Conservation (phyloP, 2,888 invertebrate species). For the Thecocarcelia acutangulata region DNA sequence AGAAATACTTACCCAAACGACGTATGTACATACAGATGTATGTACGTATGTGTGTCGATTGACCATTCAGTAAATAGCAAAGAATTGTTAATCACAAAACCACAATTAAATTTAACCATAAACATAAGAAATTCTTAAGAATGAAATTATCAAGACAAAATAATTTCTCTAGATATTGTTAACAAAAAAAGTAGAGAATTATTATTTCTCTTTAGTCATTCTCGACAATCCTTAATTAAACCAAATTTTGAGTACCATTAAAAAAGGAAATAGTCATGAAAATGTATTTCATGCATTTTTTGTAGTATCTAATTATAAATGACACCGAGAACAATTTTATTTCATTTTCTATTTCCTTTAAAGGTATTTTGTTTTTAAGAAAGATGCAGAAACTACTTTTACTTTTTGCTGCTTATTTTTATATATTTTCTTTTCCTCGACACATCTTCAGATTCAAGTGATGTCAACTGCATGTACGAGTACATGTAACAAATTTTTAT, state of each 20-base stretch:
- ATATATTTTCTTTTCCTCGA: constrained; percentile 7
- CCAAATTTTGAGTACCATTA: neutral
- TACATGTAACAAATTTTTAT: constrained; percentile 21
- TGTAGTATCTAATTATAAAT: constrained; percentile 32
- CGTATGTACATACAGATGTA: neutral
- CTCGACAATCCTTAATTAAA: constrained; percentile 15
- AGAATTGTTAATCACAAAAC: constrained; percentile 17
- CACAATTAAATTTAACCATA: constrained; percentile 1
- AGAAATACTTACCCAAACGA: neutral
- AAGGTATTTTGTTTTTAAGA: neutral
- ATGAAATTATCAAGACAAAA: neutral
- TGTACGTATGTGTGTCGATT: neutral
- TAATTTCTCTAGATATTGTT: neutral
- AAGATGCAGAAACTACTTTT: constrained; percentile 23
- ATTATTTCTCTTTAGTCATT: neutral
- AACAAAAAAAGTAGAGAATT: no score
- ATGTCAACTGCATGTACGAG: constrained; percentile 51
- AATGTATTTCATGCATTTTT: neutral
- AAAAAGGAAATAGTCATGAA: constrained; percentile 3
- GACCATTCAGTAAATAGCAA: neutral
- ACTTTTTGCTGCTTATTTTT: constrained; percentile 26
- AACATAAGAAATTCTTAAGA: neutral
- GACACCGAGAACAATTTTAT: neutral
- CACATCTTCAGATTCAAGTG: constrained; percentile 54
- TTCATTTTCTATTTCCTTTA: neutral